Percentiles rank a stretch among this genome's conserved stretches.
Conservation (phyloP, 2,888 invertebrate genomes). For the Agrochola litura region DNA sequence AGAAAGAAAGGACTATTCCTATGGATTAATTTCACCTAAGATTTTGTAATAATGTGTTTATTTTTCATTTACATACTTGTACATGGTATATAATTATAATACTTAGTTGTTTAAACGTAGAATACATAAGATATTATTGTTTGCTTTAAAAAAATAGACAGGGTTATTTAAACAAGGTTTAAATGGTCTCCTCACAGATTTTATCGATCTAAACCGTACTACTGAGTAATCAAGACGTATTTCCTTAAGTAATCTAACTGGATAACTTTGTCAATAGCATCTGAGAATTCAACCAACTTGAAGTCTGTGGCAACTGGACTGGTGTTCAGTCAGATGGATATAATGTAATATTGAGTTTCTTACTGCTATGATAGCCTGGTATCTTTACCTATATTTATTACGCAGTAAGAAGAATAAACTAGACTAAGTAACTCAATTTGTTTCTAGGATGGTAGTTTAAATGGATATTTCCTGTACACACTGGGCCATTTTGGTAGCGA, state of each 20-base stretch:
- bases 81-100: too few relatives aligned
- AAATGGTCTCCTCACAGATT: slow-evolving; percentile 2
- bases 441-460: slow-evolving; percentile 30
- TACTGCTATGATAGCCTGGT: slow-evolving; percentile 34
- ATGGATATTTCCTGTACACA: slow-evolving; percentile 40
- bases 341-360: slow-evolving; percentile 51
- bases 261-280: slow-evolving; percentile 58
- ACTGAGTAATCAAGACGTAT: slow-evolving; percentile 53
- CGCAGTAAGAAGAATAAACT: slow-evolving; percentile 13
- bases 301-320: slow-evolving; percentile 39
- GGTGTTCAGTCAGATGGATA: slow-evolving; percentile 36
- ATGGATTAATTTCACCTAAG: not conserved
- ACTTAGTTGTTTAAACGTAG: too few relatives aligned
- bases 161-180: not conserved
- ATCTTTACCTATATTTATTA: slow-evolving; percentile 14
- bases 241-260: slow-evolving; percentile 45
- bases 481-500: slow-evolving; percentile 40
- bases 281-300: slow-evolving; percentile 37
- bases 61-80: too few relatives aligned
- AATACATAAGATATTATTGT: not conserved
- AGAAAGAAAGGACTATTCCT: not conserved
- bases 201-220: slow-evolving; percentile 39
- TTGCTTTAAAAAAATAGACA: not conserved
- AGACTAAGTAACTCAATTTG: slow-evolving; percentile 19
- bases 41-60: not conserved